Evolutionary conservation across 2,113 vertebrate species (phyloP).

Genomic region (Aegithalos caudatus): DNA sequence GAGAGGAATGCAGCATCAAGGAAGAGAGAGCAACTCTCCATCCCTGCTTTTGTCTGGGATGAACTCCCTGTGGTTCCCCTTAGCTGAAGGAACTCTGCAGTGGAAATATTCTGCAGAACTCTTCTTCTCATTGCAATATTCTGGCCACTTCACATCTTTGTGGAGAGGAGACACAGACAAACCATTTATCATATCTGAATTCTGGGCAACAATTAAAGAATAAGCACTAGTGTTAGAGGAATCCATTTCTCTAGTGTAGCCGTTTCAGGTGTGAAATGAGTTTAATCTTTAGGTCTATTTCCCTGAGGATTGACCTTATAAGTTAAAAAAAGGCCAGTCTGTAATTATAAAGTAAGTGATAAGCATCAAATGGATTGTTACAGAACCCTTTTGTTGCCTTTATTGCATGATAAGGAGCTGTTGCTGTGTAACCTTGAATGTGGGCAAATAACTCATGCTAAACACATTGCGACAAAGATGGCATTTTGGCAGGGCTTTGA

Average conservation of each 20-base stretch:
- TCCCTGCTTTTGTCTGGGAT: background rate
- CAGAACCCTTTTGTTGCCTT: conserved; percentile 6
- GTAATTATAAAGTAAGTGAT: conserved; percentile 25
- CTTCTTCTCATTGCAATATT: background rate
- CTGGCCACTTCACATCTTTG: background rate
- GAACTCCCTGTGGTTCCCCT: background rate
- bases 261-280: background rate
- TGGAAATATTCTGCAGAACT: background rate
- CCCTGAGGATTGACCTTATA: background rate
- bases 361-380: background rate
- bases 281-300: background rate
- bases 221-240: background rate
- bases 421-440: conserved; percentile 51
- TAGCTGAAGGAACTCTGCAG: background rate
- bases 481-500: conserved; percentile 69
- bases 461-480: conserved; percentile 64
- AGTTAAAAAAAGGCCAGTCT: background rate
- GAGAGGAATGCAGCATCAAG: background rate
- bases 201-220: background rate
- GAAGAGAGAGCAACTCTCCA: background rate
- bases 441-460: conserved; percentile 70
- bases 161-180: background rate
- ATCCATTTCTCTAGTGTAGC: background rate
- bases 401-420: conserved; percentile 14
- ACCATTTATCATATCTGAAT: background rate